Base-by-base conservation (phyloP, 2,888 invertebrate genomes). In the Sceliomorpha sp. region DNA sequence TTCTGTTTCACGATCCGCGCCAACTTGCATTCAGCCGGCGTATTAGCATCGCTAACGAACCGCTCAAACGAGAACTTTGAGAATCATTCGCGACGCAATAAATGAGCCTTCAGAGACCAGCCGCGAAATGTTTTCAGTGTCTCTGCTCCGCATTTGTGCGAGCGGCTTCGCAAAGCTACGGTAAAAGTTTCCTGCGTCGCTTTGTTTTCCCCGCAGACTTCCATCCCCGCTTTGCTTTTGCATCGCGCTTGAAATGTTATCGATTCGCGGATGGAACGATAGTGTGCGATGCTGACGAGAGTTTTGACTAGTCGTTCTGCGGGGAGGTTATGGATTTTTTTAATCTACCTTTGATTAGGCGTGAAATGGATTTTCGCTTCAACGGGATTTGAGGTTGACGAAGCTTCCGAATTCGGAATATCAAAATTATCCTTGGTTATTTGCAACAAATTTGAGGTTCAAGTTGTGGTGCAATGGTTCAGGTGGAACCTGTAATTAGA, bases 1-100 rank as follows among this genome's bases (percentile, higher is more conserved):
- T 60, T 62, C 63, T 48, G 69, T 70, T 70, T 64, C 50, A 55
- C 47, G 44, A 55, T 59, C 55, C 37, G 34, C 47, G 27, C 59
- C 58, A 44, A 63, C 53, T 69, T 59, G 48, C 69, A 69, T 69
- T 69, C 63, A 59, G 59, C 48, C 37, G 14, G 34, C 44, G 55
- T 48, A 70, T 70, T 70, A 70, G 63, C 70, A 64, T 64, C 55
- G 47, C 63, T 70, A 70, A 70, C 63, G 70, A 64, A 70, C 62
- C 37, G 51, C 58, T 63, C 69, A 58, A 69, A 69, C 59, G 67
- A 67, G 59, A 67, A 67, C 59, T 59, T 67, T 59, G 53, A 45
- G 53, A 67, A 66, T 66, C 51, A 66, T 58, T 66, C 58, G 40
- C 51, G 58, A 66, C 66, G 58, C 58, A 58, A 58, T 51, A 66